Conservation (phyloP, 2,888 invertebrate genomes). For the Ophion ventricosus region DNA sequence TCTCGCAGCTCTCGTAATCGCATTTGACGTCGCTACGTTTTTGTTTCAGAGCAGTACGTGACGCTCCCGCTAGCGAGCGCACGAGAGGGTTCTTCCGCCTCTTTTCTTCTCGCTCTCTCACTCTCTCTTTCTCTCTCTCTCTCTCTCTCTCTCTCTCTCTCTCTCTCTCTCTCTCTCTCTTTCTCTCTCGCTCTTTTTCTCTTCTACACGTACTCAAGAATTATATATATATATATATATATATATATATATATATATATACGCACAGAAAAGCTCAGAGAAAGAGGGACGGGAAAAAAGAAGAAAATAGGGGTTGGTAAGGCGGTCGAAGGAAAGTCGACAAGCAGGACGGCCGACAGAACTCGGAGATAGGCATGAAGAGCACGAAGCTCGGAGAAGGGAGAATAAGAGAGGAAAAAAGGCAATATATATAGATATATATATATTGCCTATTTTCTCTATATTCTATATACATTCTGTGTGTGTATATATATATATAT, state of each 20-base stretch:
- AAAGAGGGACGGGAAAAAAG: slow-evolving; percentile 48
- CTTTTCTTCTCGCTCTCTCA: slow-evolving; percentile 34
- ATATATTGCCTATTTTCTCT: too few relatives aligned
- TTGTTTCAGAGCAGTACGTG: slow-evolving; percentile 83
- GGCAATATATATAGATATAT: slow-evolving; percentile 37
- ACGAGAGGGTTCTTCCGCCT: slow-evolving; percentile 70
- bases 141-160: slow-evolving; percentile 32
- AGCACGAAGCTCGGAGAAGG: slow-evolving; percentile 64
- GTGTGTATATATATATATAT: too few relatives aligned
- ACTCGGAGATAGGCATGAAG: slow-evolving; percentile 64
- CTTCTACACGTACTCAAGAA: slow-evolving; percentile 39
- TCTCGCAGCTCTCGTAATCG: slow-evolving; percentile 82
- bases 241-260: background rate
- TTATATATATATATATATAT: slow-evolving; percentile 8
- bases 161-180: slow-evolving; percentile 23
- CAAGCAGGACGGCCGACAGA: slow-evolving; percentile 57
- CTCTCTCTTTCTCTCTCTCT: slow-evolving; percentile 21
- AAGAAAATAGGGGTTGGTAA: slow-evolving; percentile 53
- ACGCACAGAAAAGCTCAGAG: slow-evolving; percentile 43
- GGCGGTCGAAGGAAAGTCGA: slow-evolving; percentile 68
- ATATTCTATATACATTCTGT: background rate
- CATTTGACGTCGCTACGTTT: slow-evolving; percentile 83
- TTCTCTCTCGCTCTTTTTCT: slow-evolving; percentile 37
- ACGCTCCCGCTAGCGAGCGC: slow-evolving; percentile 78
- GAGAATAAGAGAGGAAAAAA: slow-evolving; percentile 45